Conservation (phyloP, 1,140 invertebrate species). For the Monochamus saltuarius region DNA sequence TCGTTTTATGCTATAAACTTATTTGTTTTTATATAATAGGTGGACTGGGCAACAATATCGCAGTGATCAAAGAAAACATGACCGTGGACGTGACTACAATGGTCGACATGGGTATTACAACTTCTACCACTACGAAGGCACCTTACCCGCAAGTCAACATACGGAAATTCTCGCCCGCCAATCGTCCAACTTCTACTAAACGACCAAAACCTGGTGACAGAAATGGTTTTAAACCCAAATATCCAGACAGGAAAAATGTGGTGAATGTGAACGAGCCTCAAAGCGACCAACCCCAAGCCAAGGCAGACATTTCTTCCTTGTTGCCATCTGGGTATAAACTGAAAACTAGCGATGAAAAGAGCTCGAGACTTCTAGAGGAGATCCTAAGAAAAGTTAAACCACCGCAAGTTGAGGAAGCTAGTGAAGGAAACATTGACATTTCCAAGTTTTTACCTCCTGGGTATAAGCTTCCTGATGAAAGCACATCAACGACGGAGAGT, state of each 20-base stretch:
- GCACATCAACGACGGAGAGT: slow-evolving; percentile 43
- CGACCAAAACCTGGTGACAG: slow-evolving; percentile 2
- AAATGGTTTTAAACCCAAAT: slow-evolving; percentile 22
- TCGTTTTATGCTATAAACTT: background rate
- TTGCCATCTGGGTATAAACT: slow-evolving; percentile 61
- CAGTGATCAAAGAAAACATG: slow-evolving; percentile 60
- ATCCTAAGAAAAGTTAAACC: slow-evolving; percentile 22
- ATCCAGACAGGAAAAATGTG: background rate
- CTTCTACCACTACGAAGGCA: slow-evolving; percentile 13
- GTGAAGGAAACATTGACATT: slow-evolving; percentile 52
- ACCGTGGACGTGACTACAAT: slow-evolving; percentile 47
- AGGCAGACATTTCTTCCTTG: slow-evolving; percentile 62
- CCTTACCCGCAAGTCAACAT: slow-evolving; percentile 52
- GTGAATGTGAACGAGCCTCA: slow-evolving; percentile 43
- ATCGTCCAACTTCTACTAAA: slow-evolving; percentile 54
- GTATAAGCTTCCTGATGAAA: slow-evolving; percentile 48
- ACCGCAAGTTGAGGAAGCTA: slow-evolving; percentile 15
- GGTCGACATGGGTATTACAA: slow-evolving; percentile 18
- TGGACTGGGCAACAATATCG: slow-evolving; percentile 56
- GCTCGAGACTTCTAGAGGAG: slow-evolving; percentile 20
- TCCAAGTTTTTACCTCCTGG: slow-evolving; percentile 63
- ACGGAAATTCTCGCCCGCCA: slow-evolving; percentile 65
- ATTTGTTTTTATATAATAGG: slow-evolving; percentile 19
- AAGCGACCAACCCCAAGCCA: slow-evolving; percentile 43
- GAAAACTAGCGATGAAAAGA: slow-evolving; percentile 19